Conservation (phyloP, 1,140 invertebrate genomes). For the Ridgeia piscesae region DNA sequence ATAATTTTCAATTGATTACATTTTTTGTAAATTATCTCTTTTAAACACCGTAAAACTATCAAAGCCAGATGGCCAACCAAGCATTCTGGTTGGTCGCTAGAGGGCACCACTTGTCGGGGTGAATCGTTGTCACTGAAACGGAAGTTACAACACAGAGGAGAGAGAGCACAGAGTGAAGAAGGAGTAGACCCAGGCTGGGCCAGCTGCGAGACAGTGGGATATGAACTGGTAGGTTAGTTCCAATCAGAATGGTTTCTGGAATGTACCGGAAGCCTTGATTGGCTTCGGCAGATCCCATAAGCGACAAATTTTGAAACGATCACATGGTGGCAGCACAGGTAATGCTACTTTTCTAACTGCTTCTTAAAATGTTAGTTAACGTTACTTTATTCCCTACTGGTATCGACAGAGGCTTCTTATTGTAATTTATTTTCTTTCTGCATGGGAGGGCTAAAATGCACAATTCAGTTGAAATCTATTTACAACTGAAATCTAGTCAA, state of each 20-base stretch:
- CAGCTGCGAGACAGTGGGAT: neutral
- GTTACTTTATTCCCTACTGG: neutral
- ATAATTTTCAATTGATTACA: too few species aligned
- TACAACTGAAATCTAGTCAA: neutral
- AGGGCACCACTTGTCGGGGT: neutral
- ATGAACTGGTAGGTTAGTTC: neutral
- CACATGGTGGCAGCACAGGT: neutral
- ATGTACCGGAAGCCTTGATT: neutral
- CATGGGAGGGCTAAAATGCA: too few species aligned
- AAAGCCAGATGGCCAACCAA: neutral
- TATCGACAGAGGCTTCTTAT: too few species aligned
- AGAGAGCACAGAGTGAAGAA: neutral
- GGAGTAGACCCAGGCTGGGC: neutral
- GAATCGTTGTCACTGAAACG: neutral
- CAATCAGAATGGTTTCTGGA: neutral
- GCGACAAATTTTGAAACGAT: neutral
- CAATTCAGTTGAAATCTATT: too few species aligned
- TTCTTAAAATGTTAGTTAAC: neutral
- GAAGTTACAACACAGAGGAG: conserved; percentile 2
- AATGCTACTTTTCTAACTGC: neutral
- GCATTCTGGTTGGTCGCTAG: neutral
- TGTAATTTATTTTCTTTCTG: too few species aligned
- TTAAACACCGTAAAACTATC: neutral
- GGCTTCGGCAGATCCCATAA: neutral
- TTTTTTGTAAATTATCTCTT: too few species aligned